phyloP scores from a whole-genome alignment of 2,113 vertebrate genomes.

The Hydrochoerus hydrochaeris region DNA sequence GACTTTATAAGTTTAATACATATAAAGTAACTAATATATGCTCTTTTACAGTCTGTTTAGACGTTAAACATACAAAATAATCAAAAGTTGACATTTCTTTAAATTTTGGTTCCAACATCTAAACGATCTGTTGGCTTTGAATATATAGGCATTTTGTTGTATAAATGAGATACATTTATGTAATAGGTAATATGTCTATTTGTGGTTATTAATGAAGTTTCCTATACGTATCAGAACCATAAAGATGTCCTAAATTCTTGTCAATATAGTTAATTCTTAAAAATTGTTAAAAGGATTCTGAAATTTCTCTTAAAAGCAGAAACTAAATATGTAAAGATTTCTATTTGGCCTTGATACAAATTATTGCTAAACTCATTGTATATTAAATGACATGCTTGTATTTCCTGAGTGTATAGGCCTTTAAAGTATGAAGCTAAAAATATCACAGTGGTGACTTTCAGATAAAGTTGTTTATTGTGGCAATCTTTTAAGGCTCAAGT shows the following conservation, averaged over 20 bases:
- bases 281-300: not conserved
- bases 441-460: not conserved
- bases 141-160: no score
- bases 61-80: no score
- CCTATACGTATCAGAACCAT: not conserved
- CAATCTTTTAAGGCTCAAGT: not conserved
- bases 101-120: no score
- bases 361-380: not conserved
- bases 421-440: not conserved
- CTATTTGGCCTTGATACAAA: not conserved
- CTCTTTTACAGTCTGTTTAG: not conserved
- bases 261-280: not conserved
- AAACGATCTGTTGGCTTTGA: no score
- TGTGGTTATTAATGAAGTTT: not conserved
- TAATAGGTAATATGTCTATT: no score
- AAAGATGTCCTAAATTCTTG: not conserved
- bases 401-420: not conserved
- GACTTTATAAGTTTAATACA: not conserved
- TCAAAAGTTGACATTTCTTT: no score
- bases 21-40: not conserved
- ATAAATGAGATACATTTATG: no score
- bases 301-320: not conserved
- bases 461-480: not conserved
- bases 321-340: not conserved
- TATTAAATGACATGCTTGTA: not conserved